Percentiles rank a stretch among this genome's conserved stretches.
These are phyloP conservation scores for Apamea crenata DNA, from an alignment of 2,888 invertebrate genomes.

Conservation along the genomic window DNA sequence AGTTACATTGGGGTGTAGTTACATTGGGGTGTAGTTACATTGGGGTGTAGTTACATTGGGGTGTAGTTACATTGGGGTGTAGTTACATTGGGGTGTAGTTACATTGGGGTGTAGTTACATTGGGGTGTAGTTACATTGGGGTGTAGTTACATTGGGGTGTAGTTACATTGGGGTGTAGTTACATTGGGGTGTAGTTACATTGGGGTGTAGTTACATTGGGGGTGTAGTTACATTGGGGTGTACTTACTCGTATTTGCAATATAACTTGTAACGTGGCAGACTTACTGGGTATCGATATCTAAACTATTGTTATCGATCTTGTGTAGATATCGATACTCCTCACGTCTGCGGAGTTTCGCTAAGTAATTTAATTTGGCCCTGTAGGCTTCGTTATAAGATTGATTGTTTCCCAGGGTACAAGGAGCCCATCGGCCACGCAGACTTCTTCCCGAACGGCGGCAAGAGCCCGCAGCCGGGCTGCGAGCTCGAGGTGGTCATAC, in stretches of 20 bases:
- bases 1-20: background rate
- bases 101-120: background rate
- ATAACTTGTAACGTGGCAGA: background rate
- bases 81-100: background rate
- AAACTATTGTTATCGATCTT: background rate
- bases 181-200: background rate
- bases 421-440: conserved; percentile 90
- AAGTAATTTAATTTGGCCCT: background rate
- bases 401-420: conserved; percentile 79
- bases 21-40: background rate
- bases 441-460: conserved; percentile 92
- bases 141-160: background rate
- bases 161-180: background rate
- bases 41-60: background rate
- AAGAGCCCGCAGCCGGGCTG: conserved; percentile 92
- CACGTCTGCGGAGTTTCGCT: background rate
- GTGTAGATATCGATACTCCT: background rate
- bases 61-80: background rate
- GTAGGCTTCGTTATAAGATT: background rate
- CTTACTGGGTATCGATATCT: too few relatives aligned
- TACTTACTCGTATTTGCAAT: too few relatives aligned
- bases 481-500: conserved; percentile 88
- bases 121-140: background rate
- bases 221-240: background rate
- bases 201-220: background rate